Conservation (phyloP, 1,140 invertebrate genomes). For the Drosophila albomicans region DNA sequence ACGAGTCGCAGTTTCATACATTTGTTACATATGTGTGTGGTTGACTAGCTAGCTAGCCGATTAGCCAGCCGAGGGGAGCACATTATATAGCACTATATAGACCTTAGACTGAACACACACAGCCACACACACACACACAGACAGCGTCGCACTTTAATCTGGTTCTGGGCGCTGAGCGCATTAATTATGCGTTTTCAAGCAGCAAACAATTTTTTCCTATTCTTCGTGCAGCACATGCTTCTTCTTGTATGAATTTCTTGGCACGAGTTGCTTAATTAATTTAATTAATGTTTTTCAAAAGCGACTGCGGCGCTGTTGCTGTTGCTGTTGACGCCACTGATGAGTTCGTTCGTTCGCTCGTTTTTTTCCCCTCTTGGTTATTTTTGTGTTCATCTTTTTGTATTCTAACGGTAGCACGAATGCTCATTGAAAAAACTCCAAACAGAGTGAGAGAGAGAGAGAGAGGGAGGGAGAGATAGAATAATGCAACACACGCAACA, state of each 20-base stretch:
- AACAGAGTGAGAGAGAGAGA: too few species aligned
- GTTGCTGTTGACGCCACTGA: constrained; percentile 46
- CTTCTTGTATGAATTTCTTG: constrained; percentile 63
- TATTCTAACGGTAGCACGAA: constrained; percentile 75
- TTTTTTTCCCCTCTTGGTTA: constrained; percentile 21
- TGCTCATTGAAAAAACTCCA: constrained; percentile 38
- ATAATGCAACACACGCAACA: constrained; percentile 23
- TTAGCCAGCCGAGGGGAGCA: constrained; percentile 23
- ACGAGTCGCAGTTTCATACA: background rate
- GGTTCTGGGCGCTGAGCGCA: constrained; percentile 81
- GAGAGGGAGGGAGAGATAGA: background rate
- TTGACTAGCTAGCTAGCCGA: constrained; percentile 35
- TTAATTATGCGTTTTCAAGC: constrained; percentile 82
- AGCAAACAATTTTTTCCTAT: constrained; percentile 45
- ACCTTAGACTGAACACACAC: constrained; percentile 13
- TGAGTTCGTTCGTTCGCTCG: constrained; percentile 28
- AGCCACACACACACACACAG: background rate
- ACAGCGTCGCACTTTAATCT: constrained; percentile 67
- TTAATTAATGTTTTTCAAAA: constrained; percentile 82
- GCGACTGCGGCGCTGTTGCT: constrained; percentile 57
- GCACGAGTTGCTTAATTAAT: constrained; percentile 83
- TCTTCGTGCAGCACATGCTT: constrained; percentile 39
- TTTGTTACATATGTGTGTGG: background rate
- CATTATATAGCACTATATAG: constrained; percentile 2
- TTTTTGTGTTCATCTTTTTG: constrained; percentile 8